phyloP scores from a whole-genome alignment of 2,888 invertebrate genomes.

The Ennomos erosarius region DNA sequence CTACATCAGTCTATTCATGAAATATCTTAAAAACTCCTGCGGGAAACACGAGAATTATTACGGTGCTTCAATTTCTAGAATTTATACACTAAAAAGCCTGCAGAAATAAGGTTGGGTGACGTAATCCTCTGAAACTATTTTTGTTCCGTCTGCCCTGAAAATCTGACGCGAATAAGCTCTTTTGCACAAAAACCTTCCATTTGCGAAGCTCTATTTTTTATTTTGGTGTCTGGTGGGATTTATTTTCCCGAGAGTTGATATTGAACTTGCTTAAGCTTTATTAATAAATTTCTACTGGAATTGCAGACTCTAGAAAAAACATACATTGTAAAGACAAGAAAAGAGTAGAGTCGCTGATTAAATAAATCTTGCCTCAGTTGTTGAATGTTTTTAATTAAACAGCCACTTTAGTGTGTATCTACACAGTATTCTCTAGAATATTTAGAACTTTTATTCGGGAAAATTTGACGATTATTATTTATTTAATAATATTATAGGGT shows the following conservation, averaged over 20 bases:
- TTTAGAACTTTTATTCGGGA: no score
- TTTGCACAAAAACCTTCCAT: conserved; percentile 26
- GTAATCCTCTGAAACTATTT: conserved; percentile 48
- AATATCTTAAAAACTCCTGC: background rate
- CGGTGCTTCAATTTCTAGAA: conserved; percentile 37
- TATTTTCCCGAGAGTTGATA: conserved; percentile 15
- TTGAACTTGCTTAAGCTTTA: conserved; percentile 12
- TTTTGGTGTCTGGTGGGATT: conserved; percentile 20
- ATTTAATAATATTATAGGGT: no score
- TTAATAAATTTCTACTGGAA: conserved; percentile 1
- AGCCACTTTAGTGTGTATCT: no score
- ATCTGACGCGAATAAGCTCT: conserved; percentile 35
- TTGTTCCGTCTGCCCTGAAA: conserved; percentile 39
- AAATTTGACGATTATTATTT: no score
- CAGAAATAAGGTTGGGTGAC: conserved; percentile 37
- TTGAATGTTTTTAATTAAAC: no score
- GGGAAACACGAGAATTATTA: conserved; percentile 17
- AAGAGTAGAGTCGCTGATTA: no score
- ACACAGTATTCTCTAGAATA: no score
- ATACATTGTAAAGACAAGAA: no score
- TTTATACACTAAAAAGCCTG: conserved; percentile 35
- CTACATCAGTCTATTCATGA: no score
- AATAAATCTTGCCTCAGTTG: background rate
- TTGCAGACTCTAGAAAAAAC: no score
- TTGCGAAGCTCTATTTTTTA: conserved; percentile 24